Evolutionary conservation across 2,797 vertebrate species (phyloP), one percentile per base, ranked within the genome.

Genomic region (Spheniscus humboldti): DNA sequence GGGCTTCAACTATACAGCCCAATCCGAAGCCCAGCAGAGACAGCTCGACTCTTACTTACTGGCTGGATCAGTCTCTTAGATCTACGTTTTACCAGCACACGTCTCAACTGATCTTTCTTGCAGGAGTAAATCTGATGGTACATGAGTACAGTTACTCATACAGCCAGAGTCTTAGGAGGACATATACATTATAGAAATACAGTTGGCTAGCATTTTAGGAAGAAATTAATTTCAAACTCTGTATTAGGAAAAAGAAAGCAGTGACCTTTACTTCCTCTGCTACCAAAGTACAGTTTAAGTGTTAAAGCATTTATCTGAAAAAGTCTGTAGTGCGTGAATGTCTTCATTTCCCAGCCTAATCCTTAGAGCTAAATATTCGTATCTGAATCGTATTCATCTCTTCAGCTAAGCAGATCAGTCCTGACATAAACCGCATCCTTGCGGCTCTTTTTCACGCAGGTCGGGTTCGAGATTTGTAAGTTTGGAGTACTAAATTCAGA

Each of bases 401-500:
- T 37, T 16, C 52, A 92, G 86, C 55, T 27, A 10, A 56, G 41
- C 1, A 55, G 24, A 37, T n/a, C 72, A 28, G 47, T 95, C 92
- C 87, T 1, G 69, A 90, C 2, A 35, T n/a, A 45, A 78, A 35
- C 17, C 63, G 37, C 18, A 8, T 2, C 62, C 69, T 72, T 72
- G 71, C 45, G 77, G 68, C 63, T 66, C 53, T 64, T 37, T 48
- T 55, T 95, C 37, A 41, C 56, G 30, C 50, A 48, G 8, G 22
- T 88, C 11, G 73, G 52, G n/a, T 88, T 98, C 35, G 98, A 99
- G 95, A 99, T 98, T 41, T 98, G 98, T 53, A 99, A 94, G 75
- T 97, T 87, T 15, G 98, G 98, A 33, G 98, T 98, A 92, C 97
- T 98, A 50, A 98, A 97, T 62, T 98, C 98, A 2, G 97, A 98